A percentile compares a stretch with the other conserved stretches of the same genome.
Evolutionary conservation across 2,888 invertebrate species (phyloP).

Genomic region (Tiphia femorata): DNA sequence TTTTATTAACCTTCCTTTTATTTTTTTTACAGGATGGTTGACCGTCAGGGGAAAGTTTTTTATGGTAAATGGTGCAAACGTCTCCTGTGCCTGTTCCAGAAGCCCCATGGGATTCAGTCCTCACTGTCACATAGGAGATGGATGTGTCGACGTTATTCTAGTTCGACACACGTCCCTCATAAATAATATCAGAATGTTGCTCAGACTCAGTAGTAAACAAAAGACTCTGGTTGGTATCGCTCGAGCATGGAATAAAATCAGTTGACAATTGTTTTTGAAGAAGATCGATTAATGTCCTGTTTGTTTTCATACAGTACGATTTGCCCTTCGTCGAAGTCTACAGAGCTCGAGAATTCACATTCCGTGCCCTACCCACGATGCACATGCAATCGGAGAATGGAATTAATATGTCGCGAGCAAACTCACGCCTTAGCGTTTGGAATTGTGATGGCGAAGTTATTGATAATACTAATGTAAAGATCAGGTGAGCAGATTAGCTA

Average conservation of each 20-base stretch:
- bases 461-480: conserved; percentile 75
- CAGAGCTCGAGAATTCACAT: conserved; percentile 79
- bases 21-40: conserved; percentile 69
- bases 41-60: conserved; percentile 80
- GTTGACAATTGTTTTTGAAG: neutral
- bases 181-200: conserved; percentile 79
- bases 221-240: conserved; percentile 74
- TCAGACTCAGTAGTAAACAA: conserved; percentile 74
- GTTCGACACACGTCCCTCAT: conserved; percentile 80
- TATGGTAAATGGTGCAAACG: conserved; percentile 83
- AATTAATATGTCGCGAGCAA: conserved; percentile 52
- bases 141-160: conserved; percentile 82
- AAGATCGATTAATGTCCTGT: neutral
- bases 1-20: too few species aligned
- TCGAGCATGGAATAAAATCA: too few species aligned
- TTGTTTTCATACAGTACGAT: conserved; percentile 71
- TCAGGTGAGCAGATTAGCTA: conserved; percentile 70
- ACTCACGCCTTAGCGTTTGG: conserved; percentile 75
- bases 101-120: conserved; percentile 84
- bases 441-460: conserved; percentile 87
- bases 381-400: conserved; percentile 45
- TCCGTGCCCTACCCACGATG: conserved; percentile 71
- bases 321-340: conserved; percentile 82
- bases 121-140: conserved; percentile 84
- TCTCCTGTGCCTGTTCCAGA: conserved; percentile 81